Evolutionary conservation across 2,888 invertebrate species (phyloP).

Genomic region (Rhopalosiphum nymphaeae): DNA sequence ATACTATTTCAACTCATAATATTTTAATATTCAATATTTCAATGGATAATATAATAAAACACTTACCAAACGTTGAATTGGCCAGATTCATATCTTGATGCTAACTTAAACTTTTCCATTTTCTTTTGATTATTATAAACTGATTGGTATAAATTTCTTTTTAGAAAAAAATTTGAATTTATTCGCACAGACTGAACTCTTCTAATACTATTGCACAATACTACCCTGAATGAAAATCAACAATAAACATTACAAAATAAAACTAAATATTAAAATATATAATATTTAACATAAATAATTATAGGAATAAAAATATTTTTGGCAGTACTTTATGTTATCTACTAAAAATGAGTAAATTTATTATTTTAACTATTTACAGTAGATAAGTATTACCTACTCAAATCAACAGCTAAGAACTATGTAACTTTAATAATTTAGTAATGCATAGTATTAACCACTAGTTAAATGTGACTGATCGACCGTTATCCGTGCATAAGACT

Average conservation of each 20-base stretch:
- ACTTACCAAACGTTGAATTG: conserved; percentile 87
- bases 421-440: neutral
- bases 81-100: conserved; percentile 79
- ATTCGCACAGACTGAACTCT: neutral
- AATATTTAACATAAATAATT: neutral
- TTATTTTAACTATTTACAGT: neutral
- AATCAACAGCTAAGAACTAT: neutral
- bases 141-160: neutral
- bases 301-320: neutral
- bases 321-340: neutral
- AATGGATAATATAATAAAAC: neutral
- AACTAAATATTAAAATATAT: neutral
- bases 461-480: neutral
- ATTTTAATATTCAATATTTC: neutral
- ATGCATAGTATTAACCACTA: neutral
- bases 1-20: neutral
- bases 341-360: neutral
- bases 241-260: neutral
- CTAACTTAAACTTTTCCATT: conserved; percentile 76
- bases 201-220: neutral
- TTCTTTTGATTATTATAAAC: neutral
- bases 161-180: neutral
- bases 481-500: neutral
- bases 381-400: neutral
- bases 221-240: neutral